A percentile compares a stretch with the other conserved stretches of the same genome.
Conservation (phyloP, 2,888 invertebrate genomes). For the Molorchus minor region DNA sequence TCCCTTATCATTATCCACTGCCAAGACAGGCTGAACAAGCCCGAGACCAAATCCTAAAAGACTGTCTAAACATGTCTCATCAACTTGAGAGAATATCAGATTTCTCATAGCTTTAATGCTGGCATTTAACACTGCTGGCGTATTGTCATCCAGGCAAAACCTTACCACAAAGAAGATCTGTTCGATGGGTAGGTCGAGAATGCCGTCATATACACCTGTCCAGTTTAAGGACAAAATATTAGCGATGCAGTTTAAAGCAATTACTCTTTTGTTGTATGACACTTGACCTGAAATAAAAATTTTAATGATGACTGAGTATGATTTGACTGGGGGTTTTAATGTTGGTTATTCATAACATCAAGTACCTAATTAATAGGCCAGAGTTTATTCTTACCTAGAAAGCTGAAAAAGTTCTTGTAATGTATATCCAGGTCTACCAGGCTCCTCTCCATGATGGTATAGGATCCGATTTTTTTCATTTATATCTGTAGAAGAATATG, state of each 20-base stretch:
- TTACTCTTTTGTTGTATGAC: conserved; percentile 84
- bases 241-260: conserved; percentile 81
- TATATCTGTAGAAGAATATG: conserved; percentile 73
- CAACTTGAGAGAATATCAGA: conserved; percentile 78
- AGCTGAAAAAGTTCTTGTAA: conserved; percentile 87
- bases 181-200: conserved; percentile 78
- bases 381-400: conserved; percentile 63
- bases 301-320: background rate
- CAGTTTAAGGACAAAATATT: conserved; percentile 78
- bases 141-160: conserved; percentile 87
- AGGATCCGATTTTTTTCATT: conserved; percentile 71
- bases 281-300: conserved; percentile 66
- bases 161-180: conserved; percentile 83
- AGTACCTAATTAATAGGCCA: background rate
- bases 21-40: conserved; percentile 68
- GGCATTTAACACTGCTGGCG: conserved; percentile 76
- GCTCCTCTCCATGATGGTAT: conserved; percentile 94
- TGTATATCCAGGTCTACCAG: conserved; percentile 89
- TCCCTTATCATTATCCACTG: conserved; percentile 57
- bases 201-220: conserved; percentile 79
- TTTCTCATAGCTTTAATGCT: conserved; percentile 79
- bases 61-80: conserved; percentile 80
- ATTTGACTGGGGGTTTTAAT: too few relatives aligned
- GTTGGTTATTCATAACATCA: too few relatives aligned
- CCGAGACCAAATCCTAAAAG: conserved; percentile 74